A percentile compares a stretch with the other conserved stretches of the same genome.
These are phyloP conservation scores for human (Homo sapiens) DNA, from an alignment of 2,113 vertebrate species.

Conservation along the genomic window GRCh38 chr2:201620001-201620500, in stretches of 20 bases:
- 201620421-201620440: not conserved
- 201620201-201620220: not conserved
- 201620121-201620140: too few species aligned
- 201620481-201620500: not conserved
- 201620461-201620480: not conserved
- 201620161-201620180: not conserved
- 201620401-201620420: not conserved
- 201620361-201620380: not conserved
- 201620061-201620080: too few species aligned
- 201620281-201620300: constrained; percentile 3
- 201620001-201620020: too few species aligned
- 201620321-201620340: not conserved
- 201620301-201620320: not conserved
- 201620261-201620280: not conserved
- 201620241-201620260: not conserved
- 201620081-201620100: too few species aligned
- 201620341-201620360: not conserved
- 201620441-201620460: not conserved
- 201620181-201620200: not conserved
- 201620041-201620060: too few species aligned
- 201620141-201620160: too few species aligned
- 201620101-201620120: too few species aligned
- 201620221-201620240: not conserved
- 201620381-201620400: not conserved
- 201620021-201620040: too few species aligned